These are phyloP conservation scores for Cairina moschata DNA, from an alignment of 2,113 vertebrate species.

Conservation along the genomic window DNA sequence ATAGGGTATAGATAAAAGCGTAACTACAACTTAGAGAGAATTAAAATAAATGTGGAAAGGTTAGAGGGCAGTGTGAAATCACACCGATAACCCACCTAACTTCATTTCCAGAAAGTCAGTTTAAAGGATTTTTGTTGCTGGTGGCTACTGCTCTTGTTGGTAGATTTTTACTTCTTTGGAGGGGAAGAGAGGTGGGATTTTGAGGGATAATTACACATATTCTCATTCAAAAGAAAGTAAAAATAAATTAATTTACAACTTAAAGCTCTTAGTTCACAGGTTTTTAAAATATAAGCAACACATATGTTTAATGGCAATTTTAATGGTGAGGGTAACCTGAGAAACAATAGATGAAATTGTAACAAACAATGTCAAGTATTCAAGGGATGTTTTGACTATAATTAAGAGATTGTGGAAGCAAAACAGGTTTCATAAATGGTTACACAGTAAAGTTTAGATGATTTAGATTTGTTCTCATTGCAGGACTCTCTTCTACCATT, in stretches of 20 bases:
- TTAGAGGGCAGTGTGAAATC: slow-evolving; percentile 36
- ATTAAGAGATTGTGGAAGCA: slow-evolving; percentile 23
- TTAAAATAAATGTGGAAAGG: not conserved
- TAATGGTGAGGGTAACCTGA: not conserved
- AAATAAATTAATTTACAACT: not conserved
- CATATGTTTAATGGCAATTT: not conserved
- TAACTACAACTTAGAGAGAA: not conserved
- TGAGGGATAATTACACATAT: not conserved
- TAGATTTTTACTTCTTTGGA: not conserved
- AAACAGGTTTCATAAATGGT: not conserved
- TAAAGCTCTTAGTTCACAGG: not conserved
- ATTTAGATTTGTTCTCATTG: not conserved
- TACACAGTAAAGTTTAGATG: slow-evolving; percentile 18
- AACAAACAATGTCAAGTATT: not conserved
- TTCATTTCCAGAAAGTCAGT: not conserved
- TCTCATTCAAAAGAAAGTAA: not conserved
- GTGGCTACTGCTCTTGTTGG: not conserved
- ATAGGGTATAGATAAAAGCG: not conserved
- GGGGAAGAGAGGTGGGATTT: not conserved
- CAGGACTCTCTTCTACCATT: not conserved
- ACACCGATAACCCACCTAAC: not conserved
- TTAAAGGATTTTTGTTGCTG: not conserved
- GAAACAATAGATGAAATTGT: not conserved
- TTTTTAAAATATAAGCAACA: not conserved
- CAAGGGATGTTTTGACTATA: not conserved